These are phyloP conservation scores for Aphelinus certus DNA, from an alignment of 1,140 invertebrate genomes.

Conservation along the genomic window DNA sequence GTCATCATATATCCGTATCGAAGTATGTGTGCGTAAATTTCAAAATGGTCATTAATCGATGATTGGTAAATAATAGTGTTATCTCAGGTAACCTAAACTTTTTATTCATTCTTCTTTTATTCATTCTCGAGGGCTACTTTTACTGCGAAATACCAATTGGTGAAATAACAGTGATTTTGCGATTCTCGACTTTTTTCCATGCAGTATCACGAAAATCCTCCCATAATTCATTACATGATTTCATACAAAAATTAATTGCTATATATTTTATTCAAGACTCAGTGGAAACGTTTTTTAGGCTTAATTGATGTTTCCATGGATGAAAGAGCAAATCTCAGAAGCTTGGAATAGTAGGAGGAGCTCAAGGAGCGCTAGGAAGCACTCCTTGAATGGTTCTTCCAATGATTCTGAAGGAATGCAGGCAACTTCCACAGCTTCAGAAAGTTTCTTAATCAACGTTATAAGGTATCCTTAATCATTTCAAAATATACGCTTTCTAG, in stretches of 20 bases:
- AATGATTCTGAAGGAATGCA: slow-evolving; percentile 46
- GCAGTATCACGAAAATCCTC: slow-evolving; percentile 6
- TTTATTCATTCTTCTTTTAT: slow-evolving; percentile 2
- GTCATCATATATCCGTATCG: no score
- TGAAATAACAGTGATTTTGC: not conserved
- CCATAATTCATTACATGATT: not conserved
- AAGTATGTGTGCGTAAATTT: no score
- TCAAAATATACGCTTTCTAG: not conserved
- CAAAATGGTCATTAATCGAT: no score
- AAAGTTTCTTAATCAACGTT: slow-evolving; percentile 57
- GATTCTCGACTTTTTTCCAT: not conserved
- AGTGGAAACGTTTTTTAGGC: slow-evolving; percentile 38
- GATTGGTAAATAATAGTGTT: no score
- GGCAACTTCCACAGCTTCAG: slow-evolving; percentile 44
- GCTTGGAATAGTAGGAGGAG: slow-evolving; percentile 60
- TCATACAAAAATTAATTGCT: not conserved
- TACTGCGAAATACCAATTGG: not conserved
- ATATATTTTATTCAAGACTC: not conserved
- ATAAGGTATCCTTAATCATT: slow-evolving; percentile 50
- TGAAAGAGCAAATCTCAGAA: slow-evolving; percentile 59
- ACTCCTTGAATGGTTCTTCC: slow-evolving; percentile 51
- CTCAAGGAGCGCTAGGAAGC: slow-evolving; percentile 52
- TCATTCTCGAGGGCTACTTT: not conserved
- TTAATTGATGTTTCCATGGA: slow-evolving; percentile 63
- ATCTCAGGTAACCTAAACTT: no score